These are phyloP conservation scores for Deroplatys truncata DNA, from an alignment of 2,888 invertebrate species.

Conservation along the genomic window DNA sequence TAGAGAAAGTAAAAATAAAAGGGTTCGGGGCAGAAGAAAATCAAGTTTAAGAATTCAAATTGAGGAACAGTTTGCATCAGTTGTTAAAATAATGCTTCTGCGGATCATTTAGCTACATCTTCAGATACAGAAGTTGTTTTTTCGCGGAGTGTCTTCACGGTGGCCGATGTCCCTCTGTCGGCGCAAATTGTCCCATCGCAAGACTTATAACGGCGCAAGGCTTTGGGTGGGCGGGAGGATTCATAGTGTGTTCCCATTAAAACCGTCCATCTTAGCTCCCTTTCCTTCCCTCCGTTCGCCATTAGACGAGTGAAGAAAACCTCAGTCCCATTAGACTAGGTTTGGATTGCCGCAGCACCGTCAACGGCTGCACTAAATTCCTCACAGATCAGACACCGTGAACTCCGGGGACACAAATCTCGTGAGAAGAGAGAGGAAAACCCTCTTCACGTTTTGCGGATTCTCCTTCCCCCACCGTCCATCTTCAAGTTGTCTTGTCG, in stretches of 20 bases:
- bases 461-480: slow-evolving; percentile 29
- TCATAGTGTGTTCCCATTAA: slow-evolving; percentile 31
- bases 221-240: slow-evolving; percentile 20
- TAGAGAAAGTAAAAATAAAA: too few relatives aligned
- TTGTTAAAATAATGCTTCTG: too few relatives aligned
- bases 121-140: too few relatives aligned
- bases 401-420: slow-evolving; percentile 46
- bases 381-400: slow-evolving; percentile 47
- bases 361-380: slow-evolving; percentile 41
- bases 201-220: slow-evolving; percentile 26
- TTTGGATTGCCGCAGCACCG: slow-evolving; percentile 27
- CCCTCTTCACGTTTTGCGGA: slow-evolving; percentile 17
- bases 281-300: slow-evolving; percentile 19
- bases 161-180: not conserved
- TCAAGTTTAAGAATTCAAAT: too few relatives aligned
- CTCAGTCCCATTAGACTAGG: slow-evolving; percentile 31
- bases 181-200: slow-evolving; percentile 17
- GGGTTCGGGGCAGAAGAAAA: too few relatives aligned
- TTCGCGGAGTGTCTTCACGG: too few relatives aligned
- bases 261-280: slow-evolving; percentile 27
- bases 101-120: too few relatives aligned
- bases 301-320: slow-evolving; percentile 31
- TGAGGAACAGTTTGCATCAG: too few relatives aligned
- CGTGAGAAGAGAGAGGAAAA: slow-evolving; percentile 29
- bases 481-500: slow-evolving; percentile 30